phyloP scores from a whole-genome alignment of 2,113 vertebrate species.

The Corydoras sp. region DNA sequence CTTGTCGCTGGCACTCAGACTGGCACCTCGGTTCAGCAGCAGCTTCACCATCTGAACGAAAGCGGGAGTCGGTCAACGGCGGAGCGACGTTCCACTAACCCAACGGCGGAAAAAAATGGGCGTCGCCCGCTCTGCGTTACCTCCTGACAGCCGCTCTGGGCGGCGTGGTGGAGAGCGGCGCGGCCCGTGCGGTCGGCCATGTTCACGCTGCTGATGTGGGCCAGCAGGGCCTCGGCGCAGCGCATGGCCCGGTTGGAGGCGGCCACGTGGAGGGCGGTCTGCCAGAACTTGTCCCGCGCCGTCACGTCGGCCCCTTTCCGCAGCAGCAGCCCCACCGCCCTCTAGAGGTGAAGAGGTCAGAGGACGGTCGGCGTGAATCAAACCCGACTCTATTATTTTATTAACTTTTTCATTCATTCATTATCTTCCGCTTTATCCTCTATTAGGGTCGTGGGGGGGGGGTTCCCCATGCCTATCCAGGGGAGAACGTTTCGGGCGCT shows the following conservation, averaged over 20 bases:
- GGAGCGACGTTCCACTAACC: no score
- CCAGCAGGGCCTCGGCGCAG: conserved; percentile 80
- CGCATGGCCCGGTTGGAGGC: conserved; percentile 86
- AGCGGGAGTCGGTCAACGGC: background rate
- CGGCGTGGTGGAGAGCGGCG: conserved; percentile 88
- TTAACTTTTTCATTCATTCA: no score
- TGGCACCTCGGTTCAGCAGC: conserved; percentile 87
- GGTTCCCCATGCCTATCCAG: no score
- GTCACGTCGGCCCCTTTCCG: conserved; percentile 85
- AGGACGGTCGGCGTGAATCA: no score
- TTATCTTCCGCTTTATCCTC: no score
- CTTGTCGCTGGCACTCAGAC: conserved; percentile 82
- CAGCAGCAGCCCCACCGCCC: conserved; percentile 82
- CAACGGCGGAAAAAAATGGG: no score
- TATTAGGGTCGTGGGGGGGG: no score
- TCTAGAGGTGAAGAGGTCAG: no score
- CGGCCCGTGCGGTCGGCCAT: conserved; percentile 82
- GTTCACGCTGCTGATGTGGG: conserved; percentile 82
- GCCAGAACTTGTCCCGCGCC: conserved; percentile 87
- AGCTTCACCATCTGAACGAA: conserved; percentile 81
- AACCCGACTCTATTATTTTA: no score
- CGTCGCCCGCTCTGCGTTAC: no score
- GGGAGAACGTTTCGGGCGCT: no score
- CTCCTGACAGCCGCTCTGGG: conserved; percentile 84
- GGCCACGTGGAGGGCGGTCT: conserved; percentile 88